A percentile compares a stretch with the other conserved stretches of the same genome.
These are phyloP conservation scores for Nyctibius bracteatus DNA, from an alignment of 2,113 vertebrate species.

Conservation along the genomic window DNA sequence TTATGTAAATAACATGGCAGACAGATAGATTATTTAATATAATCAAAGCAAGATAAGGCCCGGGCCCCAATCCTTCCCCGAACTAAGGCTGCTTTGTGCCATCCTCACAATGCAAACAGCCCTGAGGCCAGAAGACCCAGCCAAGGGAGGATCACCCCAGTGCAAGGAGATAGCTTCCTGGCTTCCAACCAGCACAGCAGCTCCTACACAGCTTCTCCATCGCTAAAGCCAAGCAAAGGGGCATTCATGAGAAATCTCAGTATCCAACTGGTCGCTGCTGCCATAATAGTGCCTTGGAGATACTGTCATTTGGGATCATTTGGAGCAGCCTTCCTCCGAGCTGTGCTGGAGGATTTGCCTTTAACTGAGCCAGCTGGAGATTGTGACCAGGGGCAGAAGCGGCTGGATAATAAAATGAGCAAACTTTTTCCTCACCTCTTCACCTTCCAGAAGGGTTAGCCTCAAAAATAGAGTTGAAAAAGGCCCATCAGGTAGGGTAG, in stretches of 20 bases:
- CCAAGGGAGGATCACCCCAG: constrained; percentile 35
- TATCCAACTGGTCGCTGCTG: not conserved
- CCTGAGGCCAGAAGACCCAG: constrained; percentile 5
- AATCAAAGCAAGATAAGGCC: constrained; percentile 51
- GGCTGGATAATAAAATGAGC: not conserved
- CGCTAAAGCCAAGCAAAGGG: not conserved
- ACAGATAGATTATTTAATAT: constrained; percentile 66
- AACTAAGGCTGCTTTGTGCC: constrained; percentile 52
- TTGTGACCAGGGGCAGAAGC: not conserved
- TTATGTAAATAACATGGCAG: constrained; percentile 56
- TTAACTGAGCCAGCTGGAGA: not conserved
- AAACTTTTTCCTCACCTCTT: not conserved
- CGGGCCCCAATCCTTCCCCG: constrained; percentile 3
- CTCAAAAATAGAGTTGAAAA: not conserved
- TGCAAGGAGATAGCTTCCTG: not conserved
- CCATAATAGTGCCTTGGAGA: not conserved
- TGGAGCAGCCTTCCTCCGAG: not conserved
- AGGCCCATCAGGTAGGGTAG: not conserved
- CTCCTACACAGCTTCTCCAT: not conserved
- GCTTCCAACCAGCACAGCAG: not conserved
- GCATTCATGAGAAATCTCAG: not conserved
- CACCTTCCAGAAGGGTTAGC: not conserved
- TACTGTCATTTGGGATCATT: not conserved
- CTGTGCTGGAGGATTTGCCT: not conserved
- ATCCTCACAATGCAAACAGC: constrained; percentile 27